Evolutionary conservation across 1,140 invertebrate genomes (phyloP), one percentile per base, ranked within the genome.

Genomic region (Drosophila neocordata): DNA sequence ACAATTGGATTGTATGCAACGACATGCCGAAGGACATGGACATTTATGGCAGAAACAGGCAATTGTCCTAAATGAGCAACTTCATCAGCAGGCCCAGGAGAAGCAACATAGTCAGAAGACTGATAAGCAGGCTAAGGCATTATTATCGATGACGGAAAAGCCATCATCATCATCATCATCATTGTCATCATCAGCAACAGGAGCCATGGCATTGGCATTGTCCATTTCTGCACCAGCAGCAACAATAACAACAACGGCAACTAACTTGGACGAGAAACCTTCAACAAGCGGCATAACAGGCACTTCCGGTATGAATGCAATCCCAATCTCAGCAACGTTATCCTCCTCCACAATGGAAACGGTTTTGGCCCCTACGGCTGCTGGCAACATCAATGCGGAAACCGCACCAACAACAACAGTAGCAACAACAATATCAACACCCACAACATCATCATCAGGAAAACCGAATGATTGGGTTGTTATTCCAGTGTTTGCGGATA

Each of bases 401-500:
- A 52, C 75, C 65, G 41, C 38, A 18, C 20, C 53, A 64, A 24
- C 71, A 70, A 51, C 61, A 59, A 31, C 67, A 34, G 55, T 62
- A 53, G 41, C 41, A 51, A 18, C 27, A 31, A 34, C 53, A 56
- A 34, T 34, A 56, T 18, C 53, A 1, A 56, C 53, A 56, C 53
- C 53, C 53, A 34, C 53, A 34, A 56, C 53, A 56, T 56, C 53
- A 48, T 48, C 34, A 18, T 22, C 65, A 20, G 73, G 60, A 31
- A 89, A 91, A 71, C 79, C 85, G 55, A 90, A 91, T 75, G 90
- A 91, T 82, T 91, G 91, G 89, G 90, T 92, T 75, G 91, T 90
- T 73, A 90, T 92, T 77, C 90, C 91, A 48, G 90, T 91, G 68
- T 91, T 91, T 90, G 79, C 84, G 75, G 91, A 91, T 84, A 91